Conservation (phyloP, 2,113 vertebrate species). For the Mionectes macconnelli region DNA sequence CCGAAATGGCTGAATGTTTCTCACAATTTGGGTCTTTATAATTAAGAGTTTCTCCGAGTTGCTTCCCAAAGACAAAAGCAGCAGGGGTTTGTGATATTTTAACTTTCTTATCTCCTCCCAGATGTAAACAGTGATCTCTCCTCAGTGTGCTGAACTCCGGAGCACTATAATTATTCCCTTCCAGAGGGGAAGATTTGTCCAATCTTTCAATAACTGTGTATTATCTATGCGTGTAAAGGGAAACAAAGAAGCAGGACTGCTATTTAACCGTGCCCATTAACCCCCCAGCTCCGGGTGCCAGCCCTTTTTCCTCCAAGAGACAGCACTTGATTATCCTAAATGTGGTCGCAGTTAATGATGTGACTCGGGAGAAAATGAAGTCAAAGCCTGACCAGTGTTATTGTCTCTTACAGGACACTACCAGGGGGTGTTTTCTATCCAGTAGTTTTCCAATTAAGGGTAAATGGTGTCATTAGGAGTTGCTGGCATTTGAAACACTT, state of each 20-base stretch:
- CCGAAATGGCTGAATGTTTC: not conserved
- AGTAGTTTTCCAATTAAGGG: not conserved
- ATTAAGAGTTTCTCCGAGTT: not conserved
- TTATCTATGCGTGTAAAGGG: not conserved
- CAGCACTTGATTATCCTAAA: not conserved
- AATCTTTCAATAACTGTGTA: not conserved
- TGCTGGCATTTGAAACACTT: not conserved
- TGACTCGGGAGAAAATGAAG: not conserved
- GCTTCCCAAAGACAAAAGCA: not conserved
- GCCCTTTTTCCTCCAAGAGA: not conserved
- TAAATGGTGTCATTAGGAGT: not conserved
- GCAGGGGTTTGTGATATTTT: conserved; percentile 32
- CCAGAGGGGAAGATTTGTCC: not conserved
- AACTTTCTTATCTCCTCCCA: conserved; percentile 36
- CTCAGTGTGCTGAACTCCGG: not conserved
- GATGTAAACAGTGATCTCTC: conserved; percentile 31
- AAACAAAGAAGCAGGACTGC: not conserved
- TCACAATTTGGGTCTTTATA: not conserved
- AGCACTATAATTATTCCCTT: conserved; percentile 52
- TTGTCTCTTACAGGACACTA: not conserved
- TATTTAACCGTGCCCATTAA: not conserved
- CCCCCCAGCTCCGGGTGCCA: not conserved
- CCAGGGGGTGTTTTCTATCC: not conserved
- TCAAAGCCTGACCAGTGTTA: not conserved
- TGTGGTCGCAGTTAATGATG: not conserved